Conservation (phyloP, 2,113 vertebrate species). For the Phoenicopterus ruber region DNA sequence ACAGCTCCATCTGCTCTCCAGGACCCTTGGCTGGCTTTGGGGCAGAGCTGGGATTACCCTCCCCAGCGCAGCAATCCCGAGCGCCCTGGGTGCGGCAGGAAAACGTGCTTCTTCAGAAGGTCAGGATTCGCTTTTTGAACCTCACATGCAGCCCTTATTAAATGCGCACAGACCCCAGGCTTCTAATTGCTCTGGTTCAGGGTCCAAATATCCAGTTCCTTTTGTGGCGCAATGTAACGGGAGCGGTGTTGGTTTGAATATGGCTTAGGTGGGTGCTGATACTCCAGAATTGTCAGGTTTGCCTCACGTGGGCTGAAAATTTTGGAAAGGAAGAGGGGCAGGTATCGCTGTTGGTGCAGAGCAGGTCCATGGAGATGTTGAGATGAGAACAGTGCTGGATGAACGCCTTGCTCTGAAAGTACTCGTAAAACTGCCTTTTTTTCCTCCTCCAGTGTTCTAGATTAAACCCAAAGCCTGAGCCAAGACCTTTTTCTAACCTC, state of each 20-base stretch:
- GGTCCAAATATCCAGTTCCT: accelerated
- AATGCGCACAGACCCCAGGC: not conserved
- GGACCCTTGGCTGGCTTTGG: not conserved
- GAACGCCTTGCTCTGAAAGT: not conserved
- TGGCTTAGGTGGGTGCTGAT: too few relatives aligned
- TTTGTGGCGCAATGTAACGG: not conserved
- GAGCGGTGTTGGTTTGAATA: not conserved
- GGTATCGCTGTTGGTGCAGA: not conserved
- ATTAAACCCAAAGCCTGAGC: not conserved
- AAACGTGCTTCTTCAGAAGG: not conserved
- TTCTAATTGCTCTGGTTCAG: not conserved
- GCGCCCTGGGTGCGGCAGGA: not conserved
- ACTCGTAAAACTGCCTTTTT: not conserved
- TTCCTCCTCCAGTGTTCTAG: not conserved
- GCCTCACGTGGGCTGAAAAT: not conserved
- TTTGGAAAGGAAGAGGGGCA: not conserved
- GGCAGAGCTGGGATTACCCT: not conserved
- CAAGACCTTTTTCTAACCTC: not conserved
- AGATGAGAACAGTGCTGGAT: not conserved
- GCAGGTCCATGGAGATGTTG: not conserved
- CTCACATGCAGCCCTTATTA: accelerated
- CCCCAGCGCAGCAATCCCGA: not conserved
- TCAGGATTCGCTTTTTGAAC: not conserved
- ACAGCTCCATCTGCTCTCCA: not conserved
- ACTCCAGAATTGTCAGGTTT: too few relatives aligned